Evolutionary conservation across 2,888 invertebrate genomes (phyloP).

Genomic region (Stegana nigrithorax): DNA sequence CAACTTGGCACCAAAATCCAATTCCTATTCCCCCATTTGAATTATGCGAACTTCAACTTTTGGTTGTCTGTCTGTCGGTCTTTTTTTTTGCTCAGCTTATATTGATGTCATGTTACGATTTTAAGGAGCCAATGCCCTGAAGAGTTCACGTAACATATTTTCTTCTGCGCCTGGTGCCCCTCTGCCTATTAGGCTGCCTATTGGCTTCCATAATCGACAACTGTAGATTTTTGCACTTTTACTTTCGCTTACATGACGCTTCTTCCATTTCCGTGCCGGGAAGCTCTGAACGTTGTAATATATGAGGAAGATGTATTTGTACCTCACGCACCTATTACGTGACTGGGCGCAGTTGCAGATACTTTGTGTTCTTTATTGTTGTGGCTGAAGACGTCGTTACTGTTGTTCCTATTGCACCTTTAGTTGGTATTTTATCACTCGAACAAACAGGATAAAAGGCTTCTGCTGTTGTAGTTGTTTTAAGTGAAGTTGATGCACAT

Average conservation of each 20-base stretch:
- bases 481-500: too few relatives aligned
- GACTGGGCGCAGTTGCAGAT: conserved; percentile 39
- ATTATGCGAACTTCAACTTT: conserved; percentile 17
- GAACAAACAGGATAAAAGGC: too few relatives aligned
- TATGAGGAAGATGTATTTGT: too few relatives aligned
- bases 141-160: conserved; percentile 27
- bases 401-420: conserved; percentile 15
- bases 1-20: conserved; percentile 10
- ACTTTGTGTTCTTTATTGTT: conserved; percentile 16
- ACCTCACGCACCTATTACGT: conserved; percentile 37
- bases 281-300: too few relatives aligned
- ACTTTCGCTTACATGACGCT: conserved; percentile 50
- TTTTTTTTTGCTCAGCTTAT: not conserved
- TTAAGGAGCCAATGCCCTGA: conserved; percentile 23
- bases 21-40: conserved; percentile 19
- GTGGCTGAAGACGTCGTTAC: too few relatives aligned
- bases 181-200: conserved; percentile 24
- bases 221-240: conserved; percentile 41
- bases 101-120: not conserved
- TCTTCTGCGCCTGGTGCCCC: conserved; percentile 13
- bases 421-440: too few relatives aligned
- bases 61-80: not conserved
- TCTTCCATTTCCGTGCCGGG: too few relatives aligned
- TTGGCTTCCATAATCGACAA: too few relatives aligned
- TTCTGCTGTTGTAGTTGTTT: too few relatives aligned